These are phyloP conservation scores for Micromussa lordhowensis DNA, from an alignment of 92 coral and sea anemone genomes.

Conservation along the genomic window DNA sequence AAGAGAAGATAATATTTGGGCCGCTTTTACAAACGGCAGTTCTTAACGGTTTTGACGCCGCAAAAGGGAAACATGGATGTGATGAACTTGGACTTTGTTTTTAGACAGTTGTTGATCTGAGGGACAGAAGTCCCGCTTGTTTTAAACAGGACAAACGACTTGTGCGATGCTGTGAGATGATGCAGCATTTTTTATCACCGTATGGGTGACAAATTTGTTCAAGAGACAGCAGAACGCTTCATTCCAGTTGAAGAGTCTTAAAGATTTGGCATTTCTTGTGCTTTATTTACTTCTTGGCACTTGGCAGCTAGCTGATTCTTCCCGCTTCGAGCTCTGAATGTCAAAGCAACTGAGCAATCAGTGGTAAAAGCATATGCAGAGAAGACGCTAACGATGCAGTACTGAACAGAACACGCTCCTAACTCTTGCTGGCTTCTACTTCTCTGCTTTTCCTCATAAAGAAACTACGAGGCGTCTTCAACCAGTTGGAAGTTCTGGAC, in stretches of 20 bases:
- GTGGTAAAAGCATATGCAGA: not conserved
- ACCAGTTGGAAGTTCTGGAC: not conserved
- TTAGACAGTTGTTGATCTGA: slow-evolving; percentile 11
- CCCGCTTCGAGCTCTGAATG: not conserved
- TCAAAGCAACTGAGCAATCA: too few relatives aligned
- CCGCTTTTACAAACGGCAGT: slow-evolving; percentile 37
- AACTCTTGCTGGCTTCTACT: not conserved
- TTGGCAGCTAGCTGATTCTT: not conserved
- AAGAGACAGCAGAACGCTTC: not conserved
- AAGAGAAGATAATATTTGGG: slow-evolving; percentile 27
- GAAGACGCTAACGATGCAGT: not conserved
- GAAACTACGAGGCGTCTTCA: not conserved
- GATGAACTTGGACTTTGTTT: slow-evolving; percentile 25
- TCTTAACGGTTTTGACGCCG: slow-evolving; percentile 45
- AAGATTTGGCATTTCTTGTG: not conserved
- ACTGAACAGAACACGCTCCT: not conserved
- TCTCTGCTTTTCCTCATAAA: not conserved
- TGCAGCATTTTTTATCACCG: not conserved
- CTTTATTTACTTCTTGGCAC: not conserved
- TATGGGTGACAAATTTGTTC: too few relatives aligned
- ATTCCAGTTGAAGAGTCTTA: not conserved
- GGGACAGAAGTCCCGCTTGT: not conserved
- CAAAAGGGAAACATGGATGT: not conserved
- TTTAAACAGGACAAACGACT: slow-evolving; percentile 16
- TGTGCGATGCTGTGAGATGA: not conserved